Percentiles rank a stretch among this genome's conserved stretches.
These are phyloP conservation scores for Papilio aristodemus DNA, from an alignment of 1,140 invertebrate genomes.

Conservation along the genomic window DNA sequence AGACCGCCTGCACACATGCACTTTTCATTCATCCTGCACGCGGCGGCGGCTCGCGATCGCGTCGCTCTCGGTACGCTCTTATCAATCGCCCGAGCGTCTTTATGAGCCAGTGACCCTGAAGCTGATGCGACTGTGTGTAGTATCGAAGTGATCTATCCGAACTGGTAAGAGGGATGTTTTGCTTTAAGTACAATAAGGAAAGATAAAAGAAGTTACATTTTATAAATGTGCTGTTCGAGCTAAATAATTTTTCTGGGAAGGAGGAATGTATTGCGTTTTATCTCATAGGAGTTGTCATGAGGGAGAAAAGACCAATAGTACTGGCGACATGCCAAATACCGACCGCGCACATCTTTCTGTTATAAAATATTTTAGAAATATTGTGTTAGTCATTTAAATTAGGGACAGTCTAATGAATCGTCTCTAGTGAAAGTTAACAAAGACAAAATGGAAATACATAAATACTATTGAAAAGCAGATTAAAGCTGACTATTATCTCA, in stretches of 20 bases:
- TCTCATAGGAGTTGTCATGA: conserved; percentile 61
- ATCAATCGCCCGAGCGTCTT: conserved; percentile 31
- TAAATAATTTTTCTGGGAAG: conserved; percentile 35
- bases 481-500: neutral
- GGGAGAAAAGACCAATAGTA: conserved; percentile 68
- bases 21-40: conserved; percentile 59
- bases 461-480: neutral
- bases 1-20: conserved; percentile 49
- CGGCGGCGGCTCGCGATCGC: conserved; percentile 27
- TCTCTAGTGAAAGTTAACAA: neutral
- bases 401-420: conserved; percentile 5
- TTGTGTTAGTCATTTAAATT: conserved; percentile 38
- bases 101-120: conserved; percentile 33
- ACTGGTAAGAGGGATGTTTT: conserved; percentile 31
- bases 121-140: conserved; percentile 26
- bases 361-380: conserved; percentile 74
- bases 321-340: conserved; percentile 71
- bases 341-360: conserved; percentile 65
- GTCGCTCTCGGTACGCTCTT: conserved; percentile 25
- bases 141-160: conserved; percentile 22
- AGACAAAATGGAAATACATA: neutral
- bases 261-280: conserved; percentile 56
- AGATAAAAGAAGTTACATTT: neutral
- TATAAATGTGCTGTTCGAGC: neutral
- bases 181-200: neutral